A percentile compares a stretch with the other conserved stretches of the same genome.
Conservation (phyloP, 2,888 invertebrate species). For the Erannis defoliaria region DNA sequence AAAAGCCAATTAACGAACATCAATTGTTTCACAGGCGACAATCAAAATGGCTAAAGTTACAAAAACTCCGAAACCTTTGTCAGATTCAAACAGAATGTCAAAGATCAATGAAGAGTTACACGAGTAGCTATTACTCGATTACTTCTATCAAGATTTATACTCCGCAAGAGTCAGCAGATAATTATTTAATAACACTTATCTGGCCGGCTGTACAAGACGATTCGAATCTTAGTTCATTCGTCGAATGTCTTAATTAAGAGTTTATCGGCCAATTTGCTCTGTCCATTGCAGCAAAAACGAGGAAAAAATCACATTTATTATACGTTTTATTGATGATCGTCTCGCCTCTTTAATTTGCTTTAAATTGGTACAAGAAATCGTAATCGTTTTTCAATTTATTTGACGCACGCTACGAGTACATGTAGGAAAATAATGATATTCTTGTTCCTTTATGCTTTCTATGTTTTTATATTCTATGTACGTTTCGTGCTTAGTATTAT, state of each 20-base stretch:
- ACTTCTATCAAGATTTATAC: slow-evolving; percentile 34
- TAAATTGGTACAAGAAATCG: slow-evolving; percentile 27
- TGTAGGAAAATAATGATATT: not conserved
- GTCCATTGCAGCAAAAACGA: slow-evolving; percentile 18
- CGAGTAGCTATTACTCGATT: slow-evolving; percentile 9
- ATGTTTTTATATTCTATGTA: too few species aligned
- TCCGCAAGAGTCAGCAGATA: not conserved
- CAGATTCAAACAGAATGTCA: slow-evolving; percentile 7
- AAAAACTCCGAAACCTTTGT: not conserved
- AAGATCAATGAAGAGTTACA: slow-evolving; percentile 15
- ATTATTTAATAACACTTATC: slow-evolving; percentile 44
- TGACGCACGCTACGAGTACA: not conserved
- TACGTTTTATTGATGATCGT: slow-evolving; percentile 29
- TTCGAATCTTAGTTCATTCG: slow-evolving; percentile 57
- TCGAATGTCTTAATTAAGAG: slow-evolving; percentile 76
- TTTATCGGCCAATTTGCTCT: slow-evolving; percentile 71
- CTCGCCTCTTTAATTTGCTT: slow-evolving; percentile 35
- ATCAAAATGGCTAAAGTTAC: slow-evolving; percentile 4
- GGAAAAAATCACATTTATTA: slow-evolving; percentile 32
- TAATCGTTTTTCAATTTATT: not conserved
- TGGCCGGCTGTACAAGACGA: slow-evolving; percentile 56
- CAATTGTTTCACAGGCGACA: slow-evolving; percentile 6
- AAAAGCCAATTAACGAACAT: slow-evolving; percentile 9
- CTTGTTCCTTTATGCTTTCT: not conserved
- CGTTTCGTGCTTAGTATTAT: too few species aligned